phyloP scores from a whole-genome alignment of 2,888 invertebrate genomes.

The Conomelus anceps region DNA sequence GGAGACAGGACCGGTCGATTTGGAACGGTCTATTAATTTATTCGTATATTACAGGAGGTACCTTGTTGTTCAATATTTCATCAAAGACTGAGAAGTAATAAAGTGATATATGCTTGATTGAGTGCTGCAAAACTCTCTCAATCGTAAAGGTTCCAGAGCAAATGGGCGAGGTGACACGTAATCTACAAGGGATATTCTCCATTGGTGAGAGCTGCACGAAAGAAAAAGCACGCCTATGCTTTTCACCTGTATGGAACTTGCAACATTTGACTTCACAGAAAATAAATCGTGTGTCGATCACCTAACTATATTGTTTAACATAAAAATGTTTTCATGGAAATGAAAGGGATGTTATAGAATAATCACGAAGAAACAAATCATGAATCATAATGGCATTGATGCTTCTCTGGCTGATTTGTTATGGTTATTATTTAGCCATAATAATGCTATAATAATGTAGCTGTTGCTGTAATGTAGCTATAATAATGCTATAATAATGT shows the following conservation, averaged over 20 bases:
- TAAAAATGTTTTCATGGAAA: too few relatives aligned
- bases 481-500: too few relatives aligned
- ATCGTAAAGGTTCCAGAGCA: neutral
- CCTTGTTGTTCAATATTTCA: neutral
- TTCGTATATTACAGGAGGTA: neutral
- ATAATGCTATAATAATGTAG: too few relatives aligned
- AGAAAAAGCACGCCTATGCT: too few relatives aligned
- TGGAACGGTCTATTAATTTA: neutral
- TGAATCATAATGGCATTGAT: too few relatives aligned
- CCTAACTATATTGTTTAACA: too few relatives aligned
- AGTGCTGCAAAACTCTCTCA: neutral
- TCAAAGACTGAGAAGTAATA: neutral
- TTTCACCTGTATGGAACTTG: neutral
- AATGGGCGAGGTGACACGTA: neutral
- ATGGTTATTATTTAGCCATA: too few relatives aligned
- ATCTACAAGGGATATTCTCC: neutral
- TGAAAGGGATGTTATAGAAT: too few relatives aligned
- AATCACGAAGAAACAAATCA: too few relatives aligned
- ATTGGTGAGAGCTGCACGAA: neutral
- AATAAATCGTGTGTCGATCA: neutral
- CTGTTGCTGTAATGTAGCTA: too few relatives aligned
- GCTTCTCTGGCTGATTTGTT: too few relatives aligned
- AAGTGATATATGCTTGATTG: neutral
- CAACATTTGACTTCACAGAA: neutral
- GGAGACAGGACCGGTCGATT: too few relatives aligned